Evolutionary conservation across 1,140 invertebrate genomes (phyloP), one percentile per base, ranked within the genome.

Genomic region (Bombus consobrinus): DNA sequence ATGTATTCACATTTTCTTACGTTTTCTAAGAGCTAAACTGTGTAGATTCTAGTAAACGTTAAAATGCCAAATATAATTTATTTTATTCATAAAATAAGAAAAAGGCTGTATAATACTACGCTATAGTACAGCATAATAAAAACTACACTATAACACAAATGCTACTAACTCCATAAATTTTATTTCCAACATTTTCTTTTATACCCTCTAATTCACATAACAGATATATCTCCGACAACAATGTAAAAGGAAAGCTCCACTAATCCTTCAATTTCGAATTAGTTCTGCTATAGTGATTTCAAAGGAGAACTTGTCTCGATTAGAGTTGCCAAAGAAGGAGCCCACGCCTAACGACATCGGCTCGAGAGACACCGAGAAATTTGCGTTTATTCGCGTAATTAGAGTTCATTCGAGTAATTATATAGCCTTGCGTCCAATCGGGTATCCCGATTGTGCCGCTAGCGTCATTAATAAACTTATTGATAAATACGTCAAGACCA

Each of bases 381-480:
- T 57, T 71, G 66, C 47, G 78, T 57, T 53, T 34, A 10, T 37
- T 86, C 57, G 32, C 3, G 41, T 41, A 53, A 80, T 79, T 73
- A 37, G n/a, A 64, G 69, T 72, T 57, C 66, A 22, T 41, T 32
- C 68, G 57, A 47, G 69, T 64, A 53, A 86, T 47, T 41, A 64
- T 71, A 80, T 66, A 66, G 64, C 41, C 6, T 75, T 9, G 28
- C 25, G 57, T 87, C 43, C 6, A 71, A 47, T 71, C 64, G 28
- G 1, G 28, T 41, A 25, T 13, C 34, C 13, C 25, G 72, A 12
- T 18, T 37, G 72, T 47, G 72, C 34, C 39, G 47, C 43, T 59
- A 8, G 28, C 43, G 41, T 87, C 86, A 73, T 86, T 87, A 87
- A 87, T 87, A 87, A 81, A 53, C 64, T 75, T 81, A 87, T 87